Evolutionary conservation across 1,140 invertebrate genomes (phyloP), one percentile per base, ranked within the genome.

Genomic region (Aphelenchoides besseyi): DNA sequence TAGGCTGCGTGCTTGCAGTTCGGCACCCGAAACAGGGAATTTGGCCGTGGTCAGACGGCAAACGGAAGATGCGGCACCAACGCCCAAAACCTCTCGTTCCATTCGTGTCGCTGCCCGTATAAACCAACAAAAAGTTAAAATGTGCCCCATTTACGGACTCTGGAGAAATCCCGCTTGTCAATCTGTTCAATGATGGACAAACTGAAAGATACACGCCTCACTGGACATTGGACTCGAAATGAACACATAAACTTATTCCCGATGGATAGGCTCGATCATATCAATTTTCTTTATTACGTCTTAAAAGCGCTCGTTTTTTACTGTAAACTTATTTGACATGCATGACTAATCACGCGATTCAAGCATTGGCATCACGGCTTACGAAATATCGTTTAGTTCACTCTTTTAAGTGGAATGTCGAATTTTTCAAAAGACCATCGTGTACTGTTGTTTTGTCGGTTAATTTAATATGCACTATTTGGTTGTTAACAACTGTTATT

Each of bases 21-120:
- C 41, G 41, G 41, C 41, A 48, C 41, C 41, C 41, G 41, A 48
- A 48, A 48, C 41, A 48, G 41, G 41, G 41, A 48, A 48, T 48
- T 48, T 23, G 41, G 41, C 41, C 41, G 41, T 23, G 12, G 41
- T 12, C 41, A 48, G 41, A 12, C 23, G 41, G 41, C 12, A 23
- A 23, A 23, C 41, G 41, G 41, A 48, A 48, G 41, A 48, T 48
- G 41, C 12, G 41, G 41, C 41, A 23, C 41, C 12, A 23, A 23
- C 41, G 41, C 41, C 41, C 12, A 12, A 48, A 48, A 48, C 41
- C 41, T n/a, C 41, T 48, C 41, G 41, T 48, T 48, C 41, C 41
- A 16, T n/a, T n/a, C 41, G 12, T 48, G 41, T 48, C 23, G 12
- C 41, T 48, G 41, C 12, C 41, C 41, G 41, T 23, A n/a, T n/a